Evolutionary conservation across 2,113 vertebrate species (phyloP).

Genomic region (Corythaeola cristata): DNA sequence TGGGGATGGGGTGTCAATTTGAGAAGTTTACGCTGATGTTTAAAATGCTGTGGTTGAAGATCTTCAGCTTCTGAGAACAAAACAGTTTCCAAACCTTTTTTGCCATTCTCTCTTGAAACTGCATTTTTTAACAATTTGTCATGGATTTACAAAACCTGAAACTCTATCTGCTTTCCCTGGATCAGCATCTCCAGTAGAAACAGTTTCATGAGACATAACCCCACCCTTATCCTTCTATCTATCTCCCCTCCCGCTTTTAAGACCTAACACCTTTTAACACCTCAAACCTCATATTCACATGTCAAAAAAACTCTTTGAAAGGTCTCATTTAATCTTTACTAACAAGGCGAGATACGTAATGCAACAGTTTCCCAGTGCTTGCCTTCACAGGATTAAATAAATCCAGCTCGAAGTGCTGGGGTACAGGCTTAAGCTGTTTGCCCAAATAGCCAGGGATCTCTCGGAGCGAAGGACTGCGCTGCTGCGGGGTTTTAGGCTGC

Average conservation of each 20-base stretch:
- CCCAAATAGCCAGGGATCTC: neutral
- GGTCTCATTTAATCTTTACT: conserved; percentile 3
- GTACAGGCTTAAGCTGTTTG: conserved; percentile 37
- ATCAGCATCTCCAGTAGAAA: neutral
- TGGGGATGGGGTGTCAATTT: neutral
- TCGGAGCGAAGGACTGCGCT: fast-evolving
- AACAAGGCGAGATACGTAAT: neutral
- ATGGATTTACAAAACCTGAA: neutral
- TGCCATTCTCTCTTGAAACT: neutral
- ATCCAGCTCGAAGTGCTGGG: conserved; percentile 25
- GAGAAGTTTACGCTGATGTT: neutral
- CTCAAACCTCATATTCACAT: neutral
- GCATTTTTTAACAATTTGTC: neutral
- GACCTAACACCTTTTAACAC: neutral
- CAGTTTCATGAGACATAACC: neutral
- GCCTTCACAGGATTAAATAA: neutral
- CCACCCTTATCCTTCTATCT: neutral
- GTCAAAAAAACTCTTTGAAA: neutral
- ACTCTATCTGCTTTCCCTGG: neutral
- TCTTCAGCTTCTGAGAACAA: neutral
- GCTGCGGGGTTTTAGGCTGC: neutral
- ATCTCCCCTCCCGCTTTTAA: neutral
- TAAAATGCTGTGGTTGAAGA: neutral
- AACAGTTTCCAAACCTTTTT: neutral
- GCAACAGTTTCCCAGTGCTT: neutral